phyloP scores from a whole-genome alignment of 1,140 invertebrate species.

The Apis florea region DNA sequence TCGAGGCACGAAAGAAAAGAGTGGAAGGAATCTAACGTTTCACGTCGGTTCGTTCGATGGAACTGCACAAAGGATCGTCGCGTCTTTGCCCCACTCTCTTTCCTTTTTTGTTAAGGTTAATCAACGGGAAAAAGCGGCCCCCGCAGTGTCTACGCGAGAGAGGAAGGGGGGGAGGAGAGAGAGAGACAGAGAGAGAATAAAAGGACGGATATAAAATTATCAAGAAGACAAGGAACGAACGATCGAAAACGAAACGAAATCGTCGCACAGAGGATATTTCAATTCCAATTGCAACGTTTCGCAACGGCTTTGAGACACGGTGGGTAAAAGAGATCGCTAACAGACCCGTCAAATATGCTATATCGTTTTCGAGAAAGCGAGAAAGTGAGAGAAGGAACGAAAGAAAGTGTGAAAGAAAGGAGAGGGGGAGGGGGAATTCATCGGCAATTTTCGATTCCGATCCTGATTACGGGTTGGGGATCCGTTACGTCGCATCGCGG shows the following conservation, averaged over 20 bases:
- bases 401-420: neutral
- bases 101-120: slow-evolving; percentile 43
- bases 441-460: too few species aligned
- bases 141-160: neutral
- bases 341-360: neutral
- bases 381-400: neutral
- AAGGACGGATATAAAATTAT: neutral
- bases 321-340: neutral
- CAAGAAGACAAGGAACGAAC: too few species aligned
- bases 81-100: slow-evolving; percentile 48
- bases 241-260: too few species aligned
- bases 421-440: neutral
- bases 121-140: slow-evolving; percentile 32
- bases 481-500: slow-evolving; percentile 62
- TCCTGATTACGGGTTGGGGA: slow-evolving; percentile 35
- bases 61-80: slow-evolving; percentile 51
- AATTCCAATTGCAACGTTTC: too few species aligned
- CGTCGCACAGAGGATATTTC: too few species aligned
- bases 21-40: slow-evolving; percentile 30
- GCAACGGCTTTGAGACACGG: neutral
- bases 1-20: slow-evolving; percentile 47
- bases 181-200: too few species aligned
- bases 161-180: neutral
- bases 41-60: slow-evolving; percentile 25
- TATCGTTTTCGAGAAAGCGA: too few species aligned